Evolutionary conservation across 2,888 invertebrate genomes (phyloP), one percentile per base, ranked within the genome.

Genomic region (Silvanus unidentatus): DNA sequence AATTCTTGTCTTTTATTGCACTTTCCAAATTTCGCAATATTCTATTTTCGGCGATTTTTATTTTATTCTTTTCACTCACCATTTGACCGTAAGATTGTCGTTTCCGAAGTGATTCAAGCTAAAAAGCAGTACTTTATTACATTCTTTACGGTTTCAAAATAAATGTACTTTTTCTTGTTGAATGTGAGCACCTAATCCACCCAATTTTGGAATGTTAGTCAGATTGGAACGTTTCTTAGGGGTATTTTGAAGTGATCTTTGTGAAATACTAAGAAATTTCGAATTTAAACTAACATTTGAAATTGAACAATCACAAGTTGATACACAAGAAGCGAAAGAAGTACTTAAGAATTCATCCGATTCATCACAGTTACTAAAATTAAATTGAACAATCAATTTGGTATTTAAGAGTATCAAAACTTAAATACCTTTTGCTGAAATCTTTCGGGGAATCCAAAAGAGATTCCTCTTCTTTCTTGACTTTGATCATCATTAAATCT

Each of bases 21-120:
- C 58, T 66, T 79, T 80, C 51, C 79, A 90, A 90, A 90, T 88
- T 71, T 88, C 89, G 86, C 88, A 22, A 22, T 5, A 22, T 32
- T 32, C 10, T 32, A 4, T 32, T 3, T 32, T 32, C 11, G 5
- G 4, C 10, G 3, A 32, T 32, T 32, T 32, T 32, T n/a, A 32
- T 5, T 9, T n/a, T 32, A n/a, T 32, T 32, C 5, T n/a, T 32
- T 12, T 32, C 34, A n/a, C 10, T 32, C 5, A 32, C 34, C 13
- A 12, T 32, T 32, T 9, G 3, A 5, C 34, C 34, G 10, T 32
- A 32, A 12, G 34, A 5, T 12, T 12, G 34, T 32, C 34, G 4
- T 32, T 32, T 32, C 10, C 10, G 34, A 3, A 32, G 10, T n/a
- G 5, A 13, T 13, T 32, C 11, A 3, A 32, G 10, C 34, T 32